Evolutionary conservation across 2,888 invertebrate genomes (phyloP), one percentile per base, ranked within the genome.

Genomic region (Drosophila macrospina): DNA sequence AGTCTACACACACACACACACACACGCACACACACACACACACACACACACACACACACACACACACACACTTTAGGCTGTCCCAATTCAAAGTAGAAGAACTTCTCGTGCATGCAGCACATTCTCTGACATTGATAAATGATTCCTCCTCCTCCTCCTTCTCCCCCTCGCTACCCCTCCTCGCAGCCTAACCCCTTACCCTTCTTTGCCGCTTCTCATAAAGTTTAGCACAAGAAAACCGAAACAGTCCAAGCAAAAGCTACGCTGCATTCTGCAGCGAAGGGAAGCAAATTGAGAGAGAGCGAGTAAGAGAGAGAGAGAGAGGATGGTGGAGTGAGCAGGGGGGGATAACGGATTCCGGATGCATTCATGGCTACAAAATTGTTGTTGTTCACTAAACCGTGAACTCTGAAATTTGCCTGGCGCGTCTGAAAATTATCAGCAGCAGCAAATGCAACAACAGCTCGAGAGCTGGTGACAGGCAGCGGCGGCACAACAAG

Each of bases 101-200:
- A 78, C 79, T 86, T 86, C 79, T 87, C 69, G 82, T 73, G 87
- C 85, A 78, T 78, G 89, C 75, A 79, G 80, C 79, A 85, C 73
- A 87, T 82, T 84, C 84, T 66, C 70, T 86, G 85, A 86, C 85
- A 86, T 89, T 86, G 85, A 86, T 89, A 86, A 86, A 86, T 89
- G 89, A 86, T 87, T 87, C 78, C n/a, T n/a, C 20, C 20, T 68
- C 60, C 68, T 56, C 24, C 75, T 41, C 44, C 16, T 5, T 26
- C 5, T 15, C 5, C 44, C 5, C 16, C 15, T 5, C 13, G n/a
- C n/a, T n/a, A n/a, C n/a, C n/a, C n/a, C n/a, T n/a, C n/a, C n/a
- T n/a, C n/a, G n/a, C n/a, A n/a, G n/a, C n/a, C n/a, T n/a, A n/a
- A n/a, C 11, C 47, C 8, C 37, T 13, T 16, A 5, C n/a, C 16